Base-by-base conservation (phyloP, 2,113 vertebrate species). In the Saguinus imperator region DNA sequence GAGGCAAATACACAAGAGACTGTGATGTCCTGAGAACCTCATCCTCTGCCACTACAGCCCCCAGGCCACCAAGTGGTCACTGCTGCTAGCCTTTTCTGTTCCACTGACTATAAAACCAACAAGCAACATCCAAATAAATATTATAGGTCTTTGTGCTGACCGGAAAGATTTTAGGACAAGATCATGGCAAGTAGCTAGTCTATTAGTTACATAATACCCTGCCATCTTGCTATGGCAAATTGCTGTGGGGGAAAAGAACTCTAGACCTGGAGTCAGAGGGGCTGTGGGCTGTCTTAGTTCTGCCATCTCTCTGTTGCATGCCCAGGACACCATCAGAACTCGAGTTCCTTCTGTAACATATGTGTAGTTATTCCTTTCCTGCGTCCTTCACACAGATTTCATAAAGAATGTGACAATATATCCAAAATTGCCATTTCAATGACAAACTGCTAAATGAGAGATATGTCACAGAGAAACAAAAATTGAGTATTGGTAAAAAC, bases 401-500 rank as follows among this genome's bases (percentile, higher is more conserved):
- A 55, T 81, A 20, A 81, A 37, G 52, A 93, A 25, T 81, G 35
- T 58, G 43, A 37, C 66, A 52, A 4, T 50, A 83, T 57, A 64
- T 45, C 6, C 21, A 40, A 91, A 58, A 79, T 35, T 81, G 5
- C 57, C n/a, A 29, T 40, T 45, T 50, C 92, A 89, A 50, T 92
- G 50, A 81, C 72, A 94, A 94, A 79, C 73, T 94, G 40, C 55
- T 75, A 92, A 77, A 32, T 48, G 55, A 86, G 25, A 88, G 14
- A 48, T 55, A 84, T 76, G 76, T 68, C 81, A 76, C 43, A 85
- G 72, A 83, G 35, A 20, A 70, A 91, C 91, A 29, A 91, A 58
- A 55, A 45, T 82, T 83, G 32, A 66, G 23, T 82, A n/a, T 80
- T 89, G 40, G 52, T 86, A 76, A 93, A 94, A 91, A 89, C 32